Percentiles rank a stretch among this genome's conserved stretches.
phyloP scores from a whole-genome alignment of 1,140 invertebrate genomes.

The Dendrolimus punctatus region DNA sequence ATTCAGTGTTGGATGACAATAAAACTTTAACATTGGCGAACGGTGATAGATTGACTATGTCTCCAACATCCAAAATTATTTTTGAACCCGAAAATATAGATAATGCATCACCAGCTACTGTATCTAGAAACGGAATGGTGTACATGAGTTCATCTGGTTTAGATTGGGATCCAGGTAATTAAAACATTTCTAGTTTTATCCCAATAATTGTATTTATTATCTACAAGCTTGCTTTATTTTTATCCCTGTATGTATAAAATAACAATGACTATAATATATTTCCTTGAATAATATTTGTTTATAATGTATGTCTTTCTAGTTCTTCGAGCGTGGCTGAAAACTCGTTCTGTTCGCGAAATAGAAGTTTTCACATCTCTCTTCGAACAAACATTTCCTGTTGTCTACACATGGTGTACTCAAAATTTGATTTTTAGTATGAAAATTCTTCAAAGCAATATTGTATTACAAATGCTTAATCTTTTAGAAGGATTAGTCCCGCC shows the following conservation, averaged over 20 bases:
- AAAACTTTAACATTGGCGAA: slow-evolving; percentile 95
- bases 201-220: not conserved
- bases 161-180: slow-evolving; percentile 87
- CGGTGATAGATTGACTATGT: slow-evolving; percentile 94
- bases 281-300: not conserved
- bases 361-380: slow-evolving; percentile 86
- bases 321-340: slow-evolving; percentile 86
- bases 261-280: not conserved
- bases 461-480: slow-evolving; percentile 85
- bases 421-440: slow-evolving; percentile 88
- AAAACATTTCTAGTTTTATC: not conserved
- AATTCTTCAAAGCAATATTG: slow-evolving; percentile 92
- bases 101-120: slow-evolving; percentile 96
- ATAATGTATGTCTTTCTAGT: slow-evolving; percentile 43
- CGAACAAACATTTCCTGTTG: slow-evolving; percentile 82
- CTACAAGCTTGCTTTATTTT: too few species aligned
- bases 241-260: too few species aligned
- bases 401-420: slow-evolving; percentile 89
- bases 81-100: slow-evolving; percentile 98
- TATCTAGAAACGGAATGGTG: slow-evolving; percentile 97
- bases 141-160: slow-evolving; percentile 97
- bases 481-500: slow-evolving; percentile 89
- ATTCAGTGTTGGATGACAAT: slow-evolving; percentile 96
- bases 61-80: slow-evolving; percentile 93
- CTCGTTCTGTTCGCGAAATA: slow-evolving; percentile 79